Evolutionary conservation across 2,797 vertebrate species (phyloP).

Genomic region (Buceros bicornis): DNA sequence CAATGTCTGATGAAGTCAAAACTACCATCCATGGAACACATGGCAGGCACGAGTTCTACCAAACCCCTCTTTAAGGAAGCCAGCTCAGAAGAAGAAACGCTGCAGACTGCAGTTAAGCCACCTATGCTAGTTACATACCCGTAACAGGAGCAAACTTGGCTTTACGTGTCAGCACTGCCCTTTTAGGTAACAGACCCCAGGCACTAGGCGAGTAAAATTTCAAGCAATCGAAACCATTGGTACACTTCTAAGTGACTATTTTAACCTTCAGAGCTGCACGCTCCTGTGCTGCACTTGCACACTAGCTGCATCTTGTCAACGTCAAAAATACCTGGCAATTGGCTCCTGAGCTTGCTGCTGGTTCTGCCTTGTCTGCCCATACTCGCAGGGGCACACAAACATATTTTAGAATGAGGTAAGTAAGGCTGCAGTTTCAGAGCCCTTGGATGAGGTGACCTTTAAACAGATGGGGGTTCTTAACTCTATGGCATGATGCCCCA

Average conservation of each 20-base stretch:
- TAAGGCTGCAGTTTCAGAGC: not conserved
- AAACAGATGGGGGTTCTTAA: not conserved
- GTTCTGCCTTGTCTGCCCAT: not conserved
- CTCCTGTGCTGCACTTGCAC: fast-evolving
- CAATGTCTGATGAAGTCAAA: not conserved
- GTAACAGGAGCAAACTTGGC: not conserved
- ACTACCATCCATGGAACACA: not conserved
- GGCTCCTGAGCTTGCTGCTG: not conserved
- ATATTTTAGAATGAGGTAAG: not conserved
- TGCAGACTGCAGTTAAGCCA: not conserved
- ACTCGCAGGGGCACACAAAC: not conserved
- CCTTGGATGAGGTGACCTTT: not conserved
- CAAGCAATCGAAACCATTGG: not conserved
- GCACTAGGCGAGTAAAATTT: not conserved
- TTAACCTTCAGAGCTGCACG: not conserved
- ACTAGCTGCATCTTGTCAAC: not conserved
- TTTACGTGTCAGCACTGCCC: not conserved
- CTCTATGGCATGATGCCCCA: not conserved
- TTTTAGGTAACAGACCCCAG: fast-evolving
- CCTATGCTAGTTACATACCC: not conserved
- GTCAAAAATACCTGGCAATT: not conserved
- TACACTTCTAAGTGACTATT: not conserved
- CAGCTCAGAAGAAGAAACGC: not conserved
- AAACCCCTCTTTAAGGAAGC: not conserved
- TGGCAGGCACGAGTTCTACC: not conserved